phyloP scores from a whole-genome alignment of 2,797 vertebrate genomes.

The Botia almorhae region DNA sequence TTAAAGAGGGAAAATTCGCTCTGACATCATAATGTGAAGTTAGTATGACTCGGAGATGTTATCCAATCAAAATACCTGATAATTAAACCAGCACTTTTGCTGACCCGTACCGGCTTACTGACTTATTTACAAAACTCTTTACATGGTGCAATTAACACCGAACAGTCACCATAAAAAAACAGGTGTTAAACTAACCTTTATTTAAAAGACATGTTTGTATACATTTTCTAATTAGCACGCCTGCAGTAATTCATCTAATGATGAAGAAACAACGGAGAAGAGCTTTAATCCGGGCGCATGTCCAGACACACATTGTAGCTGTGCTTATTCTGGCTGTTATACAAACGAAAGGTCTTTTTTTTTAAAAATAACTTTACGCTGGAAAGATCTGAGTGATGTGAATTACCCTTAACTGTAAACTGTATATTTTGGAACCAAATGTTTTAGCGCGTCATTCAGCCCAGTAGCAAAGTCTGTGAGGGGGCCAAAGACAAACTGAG shows the following conservation, averaged over 20 bases:
- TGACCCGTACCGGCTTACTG: neutral
- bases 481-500: constrained; percentile 11
- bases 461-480: constrained; percentile 7
- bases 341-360: neutral
- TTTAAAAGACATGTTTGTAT: neutral
- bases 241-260: neutral
- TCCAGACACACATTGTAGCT: neutral
- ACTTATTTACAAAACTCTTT: constrained; percentile 2
- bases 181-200: too few species aligned
- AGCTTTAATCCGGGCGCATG: neutral
- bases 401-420: constrained; percentile 25
- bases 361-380: neutral
- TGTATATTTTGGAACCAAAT: constrained; percentile 28
- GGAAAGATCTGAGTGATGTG: constrained; percentile 4
- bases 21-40: constrained; percentile 68
- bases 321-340: neutral
- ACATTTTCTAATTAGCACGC: neutral
- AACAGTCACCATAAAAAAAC: too few species aligned
- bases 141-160: too few species aligned
- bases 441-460: constrained; percentile 26
- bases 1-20: constrained; percentile 60
- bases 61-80: constrained; percentile 57
- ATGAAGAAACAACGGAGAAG: neutral
- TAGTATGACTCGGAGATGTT: constrained; percentile 58
- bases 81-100: constrained; percentile 53